Evolutionary conservation across 1,140 invertebrate species (phyloP).

Genomic region (Ladona fulva): DNA sequence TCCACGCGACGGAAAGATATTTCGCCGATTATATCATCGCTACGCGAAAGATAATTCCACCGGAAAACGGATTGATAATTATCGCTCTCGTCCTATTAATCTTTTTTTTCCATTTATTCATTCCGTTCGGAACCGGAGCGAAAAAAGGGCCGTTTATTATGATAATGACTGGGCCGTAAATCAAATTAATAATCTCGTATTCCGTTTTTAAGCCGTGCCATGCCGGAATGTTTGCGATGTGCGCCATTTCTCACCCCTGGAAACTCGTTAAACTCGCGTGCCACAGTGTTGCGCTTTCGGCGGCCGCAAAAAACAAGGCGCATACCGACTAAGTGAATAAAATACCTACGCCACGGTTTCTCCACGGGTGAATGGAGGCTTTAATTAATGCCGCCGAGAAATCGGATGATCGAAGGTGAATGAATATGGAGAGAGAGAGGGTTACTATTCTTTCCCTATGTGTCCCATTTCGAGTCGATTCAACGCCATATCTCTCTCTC

Average conservation of each 20-base stretch:
- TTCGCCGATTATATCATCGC: no score
- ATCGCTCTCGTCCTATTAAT: no score
- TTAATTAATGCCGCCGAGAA: background rate
- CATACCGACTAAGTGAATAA: background rate
- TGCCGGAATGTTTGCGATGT: background rate
- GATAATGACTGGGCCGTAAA: background rate
- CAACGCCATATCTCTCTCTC: background rate
- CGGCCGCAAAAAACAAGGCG: background rate
- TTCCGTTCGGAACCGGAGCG: no score
- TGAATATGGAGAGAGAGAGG: background rate
- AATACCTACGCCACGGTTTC: background rate
- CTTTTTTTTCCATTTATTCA: no score
- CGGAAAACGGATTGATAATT: no score
- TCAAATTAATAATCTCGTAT: background rate
- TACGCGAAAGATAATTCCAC: no score
- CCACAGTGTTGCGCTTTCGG: background rate
- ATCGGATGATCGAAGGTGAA: background rate
- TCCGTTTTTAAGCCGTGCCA: slow-evolving; percentile 9
- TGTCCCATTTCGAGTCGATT: background rate
- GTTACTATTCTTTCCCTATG: background rate
- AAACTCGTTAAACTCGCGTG: background rate
- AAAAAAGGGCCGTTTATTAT: no score
- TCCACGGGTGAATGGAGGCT: background rate
- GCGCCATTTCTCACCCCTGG: background rate
- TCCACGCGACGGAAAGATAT: no score